Conservation (phyloP, 2,888 invertebrate genomes). For the Petrophora chlorosata region DNA sequence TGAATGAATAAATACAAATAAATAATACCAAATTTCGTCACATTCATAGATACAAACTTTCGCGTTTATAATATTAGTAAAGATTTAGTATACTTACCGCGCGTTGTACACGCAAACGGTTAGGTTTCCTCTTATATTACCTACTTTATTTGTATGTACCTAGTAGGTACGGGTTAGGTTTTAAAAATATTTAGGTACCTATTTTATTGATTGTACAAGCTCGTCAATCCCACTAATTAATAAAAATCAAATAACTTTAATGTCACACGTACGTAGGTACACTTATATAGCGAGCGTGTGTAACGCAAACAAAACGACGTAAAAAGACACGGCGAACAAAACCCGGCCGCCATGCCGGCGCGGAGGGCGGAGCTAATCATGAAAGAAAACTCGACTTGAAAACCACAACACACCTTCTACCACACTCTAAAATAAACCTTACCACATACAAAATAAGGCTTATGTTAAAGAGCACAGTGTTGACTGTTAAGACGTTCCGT, state of each 20-base stretch:
- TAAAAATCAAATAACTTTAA: slow-evolving; percentile 28
- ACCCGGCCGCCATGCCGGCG: slow-evolving; percentile 71
- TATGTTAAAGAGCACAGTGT: slow-evolving; percentile 50
- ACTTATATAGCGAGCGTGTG: slow-evolving; percentile 24
- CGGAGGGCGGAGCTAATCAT: slow-evolving; percentile 78
- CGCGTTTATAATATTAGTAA: too few species aligned
- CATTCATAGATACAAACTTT: too few species aligned
- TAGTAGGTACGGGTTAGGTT: too few species aligned
- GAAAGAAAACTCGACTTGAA: slow-evolving; percentile 42
- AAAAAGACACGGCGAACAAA: slow-evolving; percentile 57
- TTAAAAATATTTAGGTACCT: too few species aligned
- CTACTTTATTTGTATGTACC: background rate
- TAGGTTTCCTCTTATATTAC: too few species aligned
- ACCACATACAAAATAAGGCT: slow-evolving; percentile 45
- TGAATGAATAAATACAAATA: too few species aligned
- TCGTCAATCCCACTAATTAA: slow-evolving; percentile 23
- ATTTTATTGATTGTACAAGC: background rate
- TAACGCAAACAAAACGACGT: slow-evolving; percentile 52
- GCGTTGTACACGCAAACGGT: too few species aligned
- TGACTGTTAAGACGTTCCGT: slow-evolving; percentile 55
- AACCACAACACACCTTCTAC: slow-evolving; percentile 22
- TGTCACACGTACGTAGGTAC: slow-evolving; percentile 30
- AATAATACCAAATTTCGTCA: too few species aligned
- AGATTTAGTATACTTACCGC: too few species aligned
- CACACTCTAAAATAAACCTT: slow-evolving; percentile 52